Base-by-base conservation (phyloP, 1,140 invertebrate species). In the Drosophila busckii region DNA sequence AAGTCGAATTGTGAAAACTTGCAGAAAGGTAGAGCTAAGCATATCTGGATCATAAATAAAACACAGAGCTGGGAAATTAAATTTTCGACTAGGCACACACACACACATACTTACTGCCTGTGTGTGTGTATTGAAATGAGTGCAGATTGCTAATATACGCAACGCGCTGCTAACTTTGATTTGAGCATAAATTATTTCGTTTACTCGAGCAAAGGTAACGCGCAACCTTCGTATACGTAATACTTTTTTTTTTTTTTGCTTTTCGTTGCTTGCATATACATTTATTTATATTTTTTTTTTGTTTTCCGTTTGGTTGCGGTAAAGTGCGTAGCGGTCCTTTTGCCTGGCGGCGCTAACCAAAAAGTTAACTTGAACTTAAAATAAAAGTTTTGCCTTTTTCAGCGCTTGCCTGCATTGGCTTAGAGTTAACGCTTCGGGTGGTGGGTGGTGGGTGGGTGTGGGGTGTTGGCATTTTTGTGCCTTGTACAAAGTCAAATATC, bases 1-100 rank as follows among this genome's bases (percentile, higher is more conserved):
- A 76, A 82, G 75, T 82, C 75, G 76, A 82, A 82, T 80, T 80
- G 75, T 75, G 75, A 82, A 82, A 82, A 82, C 76, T 83, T 82
- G 75, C 70, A 82, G 75, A 82, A 75, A 82, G 75, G 75, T 75
- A 82, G 31, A 65, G 83, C 75, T 82, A 82, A 82, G 69, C 76
- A 82, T 82, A 82, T 82, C 75, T 62, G 55, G 76, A 82, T 82
- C 75, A 82, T 82, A 82, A 82, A 82, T 82, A 82, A 82, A 83
- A 70, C 75, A 60, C 35, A 70, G 41, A 82, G 70, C 70, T 48
- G 69, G 70, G 65, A 82, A 82, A 82, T 82, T 82, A 82, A 82
- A 82, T 82, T 82, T 80, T 83, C 70, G 65, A 75, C 75, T 82
- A 82, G 75, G 71, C 67, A 42, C 44, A 31, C 54, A 63, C 40